Conservation (phyloP, 1,140 invertebrate species). For the Phocides pigmalion region DNA sequence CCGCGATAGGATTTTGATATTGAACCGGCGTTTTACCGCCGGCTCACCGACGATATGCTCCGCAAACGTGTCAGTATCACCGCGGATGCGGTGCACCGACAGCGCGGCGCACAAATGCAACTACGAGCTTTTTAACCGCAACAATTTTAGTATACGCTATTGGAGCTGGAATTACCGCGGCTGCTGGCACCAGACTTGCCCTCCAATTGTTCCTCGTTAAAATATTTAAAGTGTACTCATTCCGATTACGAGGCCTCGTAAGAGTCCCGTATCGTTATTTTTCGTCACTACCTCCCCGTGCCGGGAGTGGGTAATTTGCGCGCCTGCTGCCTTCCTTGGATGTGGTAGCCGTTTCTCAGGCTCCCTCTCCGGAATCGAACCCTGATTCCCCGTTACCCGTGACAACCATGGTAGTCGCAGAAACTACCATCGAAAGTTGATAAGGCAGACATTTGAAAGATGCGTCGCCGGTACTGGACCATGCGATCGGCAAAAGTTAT, state of each 20-base stretch:
- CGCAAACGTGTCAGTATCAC: constrained; percentile 80
- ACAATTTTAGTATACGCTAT: constrained; percentile 95
- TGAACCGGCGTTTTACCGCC: constrained; percentile 67
- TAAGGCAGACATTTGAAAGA: constrained; percentile 95
- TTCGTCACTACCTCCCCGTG: constrained; percentile 92
- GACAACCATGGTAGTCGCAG: constrained; percentile 91
- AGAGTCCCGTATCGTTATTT: constrained; percentile 94
- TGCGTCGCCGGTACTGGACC: constrained; percentile 89
- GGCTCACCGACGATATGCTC: constrained; percentile 76
- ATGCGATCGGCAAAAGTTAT: constrained; percentile 92
- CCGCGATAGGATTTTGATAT: constrained; percentile 82
- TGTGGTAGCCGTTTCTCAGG: constrained; percentile 96
- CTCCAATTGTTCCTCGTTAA: constrained; percentile 95
- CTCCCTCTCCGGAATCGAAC: constrained; percentile 90
- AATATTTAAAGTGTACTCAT: constrained; percentile 95
- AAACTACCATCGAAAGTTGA: constrained; percentile 93
- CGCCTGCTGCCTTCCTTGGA: constrained; percentile 96
- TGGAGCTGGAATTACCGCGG: constrained; percentile 96
- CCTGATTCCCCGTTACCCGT: constrained; percentile 91
- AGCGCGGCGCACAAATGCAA: constrained; percentile 87
- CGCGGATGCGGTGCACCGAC: constrained; percentile 85
- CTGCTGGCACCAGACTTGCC: constrained; percentile 96
- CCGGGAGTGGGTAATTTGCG: constrained; percentile 94
- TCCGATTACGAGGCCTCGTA: constrained; percentile 92
- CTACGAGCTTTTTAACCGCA: constrained; percentile 92